Base-by-base conservation (phyloP, 2,113 vertebrate genomes). In the Oreochromis niloticus region DNA sequence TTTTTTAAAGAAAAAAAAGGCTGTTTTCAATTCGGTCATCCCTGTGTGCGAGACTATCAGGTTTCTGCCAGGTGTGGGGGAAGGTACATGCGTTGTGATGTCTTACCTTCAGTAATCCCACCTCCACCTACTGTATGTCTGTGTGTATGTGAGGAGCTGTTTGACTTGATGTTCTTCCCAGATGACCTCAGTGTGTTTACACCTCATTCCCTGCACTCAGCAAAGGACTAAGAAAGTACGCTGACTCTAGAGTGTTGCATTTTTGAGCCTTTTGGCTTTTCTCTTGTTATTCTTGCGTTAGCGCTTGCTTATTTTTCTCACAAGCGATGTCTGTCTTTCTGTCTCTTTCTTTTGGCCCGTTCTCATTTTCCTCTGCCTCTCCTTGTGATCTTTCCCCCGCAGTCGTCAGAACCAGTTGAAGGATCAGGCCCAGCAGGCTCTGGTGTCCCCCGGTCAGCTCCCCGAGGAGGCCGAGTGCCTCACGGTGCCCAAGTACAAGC, bases 401-500 rank as follows among this genome's bases (percentile, higher is more conserved):
- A 99, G 98, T 93, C 97, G 98, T 85, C 98, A 98, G 94, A 98
- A 97, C 90, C 98, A 98, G 71, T 92, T 98, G 9, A 99, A 99
- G 95, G 98, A 99, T 56, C 97, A 97, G 85, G 95, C 93, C 82
- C 97, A 97, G 82, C 96, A 97, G 91, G 97, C 96, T 84, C 96
- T 97, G 85, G 97, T 98, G 82, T 97, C 98, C 2, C 95, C 99
- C 4, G 96, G 96, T 81, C 97, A 97, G 91, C 97, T 98, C 17
- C 98, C 98, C 0, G 98, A 99, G 7, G 98, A 99, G 88, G 96
- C 97, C 0, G 98, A 99, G 94, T 98, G 98, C 88, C 97, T 99
- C 92, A 99, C 98, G 0, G 98, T 98, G 90, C 98, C 98, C 3
- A 97, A 98, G 79, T 99, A 99, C 92, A 99, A 99, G 95, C 95